phyloP scores from a whole-genome alignment of 2,797 vertebrate genomes.

The Phylloscopus collybita region DNA sequence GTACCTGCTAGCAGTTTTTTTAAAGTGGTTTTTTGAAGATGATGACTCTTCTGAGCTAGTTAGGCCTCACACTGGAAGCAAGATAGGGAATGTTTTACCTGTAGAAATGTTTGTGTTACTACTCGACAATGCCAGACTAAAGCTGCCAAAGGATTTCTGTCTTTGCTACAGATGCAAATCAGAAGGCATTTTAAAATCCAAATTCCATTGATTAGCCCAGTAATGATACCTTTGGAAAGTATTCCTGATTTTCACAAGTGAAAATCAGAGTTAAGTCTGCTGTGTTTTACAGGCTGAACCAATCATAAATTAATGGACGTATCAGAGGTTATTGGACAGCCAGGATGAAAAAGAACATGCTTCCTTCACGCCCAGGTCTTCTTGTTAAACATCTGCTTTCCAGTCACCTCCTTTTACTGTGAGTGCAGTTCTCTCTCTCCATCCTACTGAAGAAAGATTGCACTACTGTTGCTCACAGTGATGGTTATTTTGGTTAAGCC shows the following conservation, averaged over 20 bases:
- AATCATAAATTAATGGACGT: background rate
- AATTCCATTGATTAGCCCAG: background rate
- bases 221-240: background rate
- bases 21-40: background rate
- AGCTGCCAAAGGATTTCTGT: background rate
- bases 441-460: rapidly evolving
- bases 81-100: background rate
- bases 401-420: background rate
- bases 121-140: background rate
- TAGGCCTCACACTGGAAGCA: background rate
- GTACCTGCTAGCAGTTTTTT: background rate
- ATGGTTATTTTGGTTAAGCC: background rate
- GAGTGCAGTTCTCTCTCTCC: background rate
- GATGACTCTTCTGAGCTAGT: background rate
- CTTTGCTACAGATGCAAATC: background rate
- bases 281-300: background rate
- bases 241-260: background rate
- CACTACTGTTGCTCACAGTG: background rate
- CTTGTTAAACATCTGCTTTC: background rate
- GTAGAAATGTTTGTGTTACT: background rate
- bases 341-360: background rate
- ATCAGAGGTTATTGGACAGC: background rate
- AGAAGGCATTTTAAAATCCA: background rate
- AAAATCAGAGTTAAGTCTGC: background rate
- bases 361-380: background rate